Evolutionary conservation across 1,140 invertebrate species (phyloP).

Genomic region (Acromyrmex charruanus): DNA sequence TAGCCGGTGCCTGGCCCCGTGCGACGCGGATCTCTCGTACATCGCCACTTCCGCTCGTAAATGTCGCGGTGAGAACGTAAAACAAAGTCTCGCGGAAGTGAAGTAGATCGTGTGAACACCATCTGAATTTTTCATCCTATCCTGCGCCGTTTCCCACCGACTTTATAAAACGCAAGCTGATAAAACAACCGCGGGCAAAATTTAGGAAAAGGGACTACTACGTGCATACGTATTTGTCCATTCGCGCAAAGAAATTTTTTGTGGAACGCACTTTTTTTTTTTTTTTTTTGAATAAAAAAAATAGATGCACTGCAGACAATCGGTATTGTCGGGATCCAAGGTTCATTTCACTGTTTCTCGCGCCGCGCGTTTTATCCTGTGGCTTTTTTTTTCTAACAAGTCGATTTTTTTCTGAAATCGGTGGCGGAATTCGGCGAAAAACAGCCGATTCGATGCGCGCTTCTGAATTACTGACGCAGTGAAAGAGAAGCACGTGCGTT

Average conservation of each 20-base stretch:
- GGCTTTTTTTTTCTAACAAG: background rate
- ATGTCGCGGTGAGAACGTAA: constrained; percentile 56
- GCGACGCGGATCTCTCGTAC: constrained; percentile 16
- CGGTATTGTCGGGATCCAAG: background rate
- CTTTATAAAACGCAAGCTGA: constrained; percentile 45
- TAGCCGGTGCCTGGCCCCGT: constrained; percentile 24
- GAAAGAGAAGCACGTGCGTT: constrained; percentile 66
- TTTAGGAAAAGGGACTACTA: background rate
- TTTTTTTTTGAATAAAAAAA: background rate
- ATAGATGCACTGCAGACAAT: background rate
- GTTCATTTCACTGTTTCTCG: background rate
- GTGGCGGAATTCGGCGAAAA: constrained; percentile 6
- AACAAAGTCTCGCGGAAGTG: constrained; percentile 49
- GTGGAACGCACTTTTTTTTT: too few species aligned
- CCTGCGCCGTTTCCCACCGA: background rate
- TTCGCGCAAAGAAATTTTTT: background rate
- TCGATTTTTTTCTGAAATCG: background rate
- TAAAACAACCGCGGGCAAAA: constrained; percentile 26
- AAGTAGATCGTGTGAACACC: constrained; percentile 27
- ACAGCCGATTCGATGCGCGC: constrained; percentile 48
- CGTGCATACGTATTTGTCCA: background rate
- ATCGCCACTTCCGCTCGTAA: constrained; percentile 46
- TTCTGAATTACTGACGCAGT: constrained; percentile 56
- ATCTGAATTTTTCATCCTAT: constrained; percentile 56
- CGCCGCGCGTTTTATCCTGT: background rate